Conservation (phyloP, 2,888 invertebrate genomes). For the Amphipyra berbera region DNA sequence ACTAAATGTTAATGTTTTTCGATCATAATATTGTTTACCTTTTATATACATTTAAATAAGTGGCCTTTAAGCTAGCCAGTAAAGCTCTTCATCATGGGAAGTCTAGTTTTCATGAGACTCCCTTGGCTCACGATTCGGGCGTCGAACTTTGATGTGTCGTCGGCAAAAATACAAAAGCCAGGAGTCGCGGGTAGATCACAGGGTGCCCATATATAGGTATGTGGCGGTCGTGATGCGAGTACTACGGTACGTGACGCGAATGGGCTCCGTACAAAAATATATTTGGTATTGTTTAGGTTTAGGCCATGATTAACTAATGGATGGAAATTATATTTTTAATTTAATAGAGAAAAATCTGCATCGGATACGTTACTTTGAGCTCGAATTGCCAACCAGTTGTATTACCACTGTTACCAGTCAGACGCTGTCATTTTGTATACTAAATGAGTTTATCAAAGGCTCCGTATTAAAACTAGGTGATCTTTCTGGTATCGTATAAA, state of each 20-base stretch:
- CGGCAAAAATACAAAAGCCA: slow-evolving; percentile 37
- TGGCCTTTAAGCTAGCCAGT: background rate
- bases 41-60: too few species aligned
- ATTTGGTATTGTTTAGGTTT: slow-evolving; percentile 22
- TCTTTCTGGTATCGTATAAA: too few species aligned
- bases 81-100: slow-evolving; percentile 11
- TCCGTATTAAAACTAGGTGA: too few species aligned
- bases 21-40: too few species aligned
- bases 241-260: slow-evolving; percentile 36
- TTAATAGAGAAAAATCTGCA: background rate
- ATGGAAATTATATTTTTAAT: background rate
- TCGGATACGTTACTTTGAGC: too few species aligned
- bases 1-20: too few species aligned
- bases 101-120: background rate
- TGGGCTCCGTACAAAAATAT: slow-evolving; percentile 7
- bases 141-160: slow-evolving; percentile 14
- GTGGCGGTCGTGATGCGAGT: slow-evolving; percentile 46
- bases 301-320: background rate
- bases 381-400: too few species aligned
- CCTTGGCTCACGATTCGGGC: slow-evolving; percentile 19
- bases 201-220: slow-evolving; percentile 59
- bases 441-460: too few species aligned
- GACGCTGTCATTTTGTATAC: too few species aligned
- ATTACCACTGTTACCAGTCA: too few species aligned
- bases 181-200: slow-evolving; percentile 62